A percentile compares a stretch with the other conserved stretches of the same genome.
phyloP scores from a whole-genome alignment of 1,140 invertebrate genomes.

The Andrena cerasifolii region DNA sequence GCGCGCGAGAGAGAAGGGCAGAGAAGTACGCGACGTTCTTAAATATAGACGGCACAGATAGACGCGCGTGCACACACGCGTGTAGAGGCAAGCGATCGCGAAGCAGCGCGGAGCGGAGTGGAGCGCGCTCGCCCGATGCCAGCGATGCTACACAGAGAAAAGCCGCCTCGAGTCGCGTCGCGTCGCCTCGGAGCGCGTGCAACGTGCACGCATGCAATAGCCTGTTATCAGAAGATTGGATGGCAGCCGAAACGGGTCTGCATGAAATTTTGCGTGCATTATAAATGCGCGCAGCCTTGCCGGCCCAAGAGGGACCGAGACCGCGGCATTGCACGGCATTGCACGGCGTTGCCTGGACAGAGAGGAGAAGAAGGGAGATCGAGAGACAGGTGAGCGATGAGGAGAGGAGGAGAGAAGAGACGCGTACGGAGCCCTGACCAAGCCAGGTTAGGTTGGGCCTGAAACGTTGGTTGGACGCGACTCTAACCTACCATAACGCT shows the following conservation, averaged over 20 bases:
- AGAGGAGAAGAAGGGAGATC: slow-evolving; percentile 25
- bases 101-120: neutral
- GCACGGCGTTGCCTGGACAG: slow-evolving; percentile 20
- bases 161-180: too few species aligned
- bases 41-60: too few species aligned
- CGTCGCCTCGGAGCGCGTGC: slow-evolving; percentile 38
- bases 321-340: too few species aligned
- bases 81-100: slow-evolving; percentile 14
- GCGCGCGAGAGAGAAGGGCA: neutral
- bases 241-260: slow-evolving; percentile 70
- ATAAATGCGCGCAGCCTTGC: slow-evolving; percentile 74
- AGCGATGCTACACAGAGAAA: neutral
- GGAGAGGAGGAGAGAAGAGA: slow-evolving; percentile 36
- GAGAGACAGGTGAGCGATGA: slow-evolving; percentile 38
- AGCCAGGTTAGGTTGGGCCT: slow-evolving; percentile 68
- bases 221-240: slow-evolving; percentile 76
- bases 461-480: slow-evolving; percentile 73
- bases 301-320: slow-evolving; percentile 52
- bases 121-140: too few species aligned
- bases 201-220: slow-evolving; percentile 59
- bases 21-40: slow-evolving; percentile 64
- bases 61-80: slow-evolving; percentile 39
- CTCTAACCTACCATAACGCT: slow-evolving; percentile 80
- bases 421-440: slow-evolving; percentile 63
- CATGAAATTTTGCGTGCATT: slow-evolving; percentile 81